phyloP scores from a whole-genome alignment of 2,888 invertebrate genomes.

The Andricus curvator region DNA sequence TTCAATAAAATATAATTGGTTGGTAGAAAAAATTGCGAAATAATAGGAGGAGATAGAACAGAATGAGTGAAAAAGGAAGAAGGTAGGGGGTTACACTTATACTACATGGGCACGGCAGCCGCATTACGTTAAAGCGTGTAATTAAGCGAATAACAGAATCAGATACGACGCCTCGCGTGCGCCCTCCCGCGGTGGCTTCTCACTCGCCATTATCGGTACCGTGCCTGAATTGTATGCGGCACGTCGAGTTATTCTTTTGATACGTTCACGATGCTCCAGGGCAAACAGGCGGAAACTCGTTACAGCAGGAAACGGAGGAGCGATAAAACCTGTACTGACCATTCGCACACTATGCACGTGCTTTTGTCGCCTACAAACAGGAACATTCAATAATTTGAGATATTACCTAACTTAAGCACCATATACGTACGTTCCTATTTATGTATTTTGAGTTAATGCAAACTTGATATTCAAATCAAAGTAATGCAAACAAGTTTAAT shows the following conservation, averaged over 20 bases:
- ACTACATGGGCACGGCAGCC: slow-evolving; percentile 67
- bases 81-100: slow-evolving; percentile 42
- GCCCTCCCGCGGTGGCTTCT: slow-evolving; percentile 63
- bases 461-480: not conserved
- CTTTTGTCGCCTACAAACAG: not conserved
- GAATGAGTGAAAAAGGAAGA: slow-evolving; percentile 63
- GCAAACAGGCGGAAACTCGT: slow-evolving; percentile 5
- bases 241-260: slow-evolving; percentile 9
- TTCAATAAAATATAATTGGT: too few relatives aligned
- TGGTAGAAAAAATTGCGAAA: too few relatives aligned
- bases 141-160: slow-evolving; percentile 76
- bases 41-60: slow-evolving; percentile 47
- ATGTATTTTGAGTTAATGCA: not conserved
- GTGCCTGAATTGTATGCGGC: slow-evolving; percentile 52
- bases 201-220: slow-evolving; percentile 59
- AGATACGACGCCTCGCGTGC: slow-evolving; percentile 73
- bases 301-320: not conserved
- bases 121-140: slow-evolving; percentile 72
- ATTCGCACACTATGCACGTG: slow-evolving; percentile 1
- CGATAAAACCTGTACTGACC: not conserved
- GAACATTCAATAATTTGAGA: not conserved
- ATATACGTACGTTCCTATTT: not conserved
- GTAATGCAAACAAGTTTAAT: not conserved
- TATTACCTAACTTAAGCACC: not conserved
- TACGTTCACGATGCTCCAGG: slow-evolving; percentile 5